Percentiles rank a stretch among this genome's conserved stretches.
These are phyloP conservation scores for Maccullochella peelii DNA, from an alignment of 2,113 vertebrate genomes.

Conservation along the genomic window DNA sequence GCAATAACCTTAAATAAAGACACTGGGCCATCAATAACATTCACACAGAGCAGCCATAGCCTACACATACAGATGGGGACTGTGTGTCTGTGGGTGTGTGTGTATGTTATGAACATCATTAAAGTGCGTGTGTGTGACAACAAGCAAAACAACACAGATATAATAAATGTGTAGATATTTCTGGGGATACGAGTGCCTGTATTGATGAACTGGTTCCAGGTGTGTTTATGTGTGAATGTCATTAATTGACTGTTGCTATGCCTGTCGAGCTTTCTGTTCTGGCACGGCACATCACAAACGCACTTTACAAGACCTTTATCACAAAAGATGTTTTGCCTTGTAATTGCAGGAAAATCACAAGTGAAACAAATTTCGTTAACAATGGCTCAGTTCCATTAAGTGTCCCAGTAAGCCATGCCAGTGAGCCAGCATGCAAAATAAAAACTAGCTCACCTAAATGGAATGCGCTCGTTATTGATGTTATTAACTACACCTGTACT, in stretches of 20 bases:
- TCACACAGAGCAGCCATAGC: constrained; percentile 44
- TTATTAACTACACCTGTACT: not conserved
- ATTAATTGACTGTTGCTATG: not conserved
- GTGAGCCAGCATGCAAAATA: not conserved
- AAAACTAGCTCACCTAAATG: not conserved
- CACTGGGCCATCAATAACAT: constrained; percentile 78
- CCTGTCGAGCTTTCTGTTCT: not conserved
- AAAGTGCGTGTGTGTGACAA: constrained; percentile 9
- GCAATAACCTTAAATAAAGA: constrained; percentile 81
- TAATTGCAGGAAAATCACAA: not conserved
- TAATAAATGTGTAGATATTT: not conserved
- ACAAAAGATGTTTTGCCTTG: not conserved
- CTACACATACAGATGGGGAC: constrained; percentile 40
- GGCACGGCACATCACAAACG: not conserved
- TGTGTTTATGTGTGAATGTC: not conserved
- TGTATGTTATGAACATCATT: not conserved
- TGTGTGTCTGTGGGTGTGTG: constrained; percentile 27
- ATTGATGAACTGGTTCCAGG: not conserved
- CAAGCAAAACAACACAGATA: constrained; percentile 11
- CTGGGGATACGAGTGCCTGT: not conserved
- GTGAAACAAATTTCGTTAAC: not conserved
- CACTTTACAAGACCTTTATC: not conserved
- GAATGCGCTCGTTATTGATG: not conserved
- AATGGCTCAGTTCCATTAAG: not conserved
- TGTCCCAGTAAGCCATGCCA: not conserved